phyloP scores from a whole-genome alignment of 2,888 invertebrate species.

The Gastrophysa polygoni region DNA sequence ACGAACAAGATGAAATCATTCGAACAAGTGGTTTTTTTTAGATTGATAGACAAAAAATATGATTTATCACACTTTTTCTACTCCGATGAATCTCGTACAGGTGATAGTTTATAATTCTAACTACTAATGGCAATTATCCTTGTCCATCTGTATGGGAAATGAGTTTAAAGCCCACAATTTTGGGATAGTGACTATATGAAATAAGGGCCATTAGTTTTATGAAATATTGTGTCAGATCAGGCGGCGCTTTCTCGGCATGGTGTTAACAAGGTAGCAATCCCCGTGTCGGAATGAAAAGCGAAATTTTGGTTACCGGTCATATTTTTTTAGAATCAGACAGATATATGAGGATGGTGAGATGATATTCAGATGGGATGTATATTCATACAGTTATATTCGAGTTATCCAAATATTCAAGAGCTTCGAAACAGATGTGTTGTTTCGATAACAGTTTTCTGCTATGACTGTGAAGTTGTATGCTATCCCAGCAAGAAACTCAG shows the following conservation, averaged over 20 bases:
- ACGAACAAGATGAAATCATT: background rate
- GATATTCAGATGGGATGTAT: too few species aligned
- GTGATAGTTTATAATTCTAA: background rate
- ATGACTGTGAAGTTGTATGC: too few species aligned
- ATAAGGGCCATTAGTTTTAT: background rate
- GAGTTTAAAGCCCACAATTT: background rate
- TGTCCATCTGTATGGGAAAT: background rate
- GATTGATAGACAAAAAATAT: background rate
- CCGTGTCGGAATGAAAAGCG: background rate
- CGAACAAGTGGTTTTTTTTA: background rate
- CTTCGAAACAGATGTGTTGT: too few species aligned
- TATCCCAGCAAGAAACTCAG: too few species aligned
- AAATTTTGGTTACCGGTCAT: background rate
- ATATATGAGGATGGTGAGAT: background rate
- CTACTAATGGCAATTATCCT: background rate
- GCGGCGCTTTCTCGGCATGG: background rate
- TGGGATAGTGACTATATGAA: background rate
- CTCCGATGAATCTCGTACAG: background rate
- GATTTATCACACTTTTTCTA: background rate
- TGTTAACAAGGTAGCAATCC: background rate
- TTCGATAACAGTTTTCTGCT: too few species aligned
- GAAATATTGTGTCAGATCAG: background rate
- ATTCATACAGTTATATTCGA: too few species aligned
- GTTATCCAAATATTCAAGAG: too few species aligned
- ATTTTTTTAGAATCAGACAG: background rate